phyloP scores from a whole-genome alignment of 1,140 invertebrate genomes.

The Aradophagus sp. region DNA sequence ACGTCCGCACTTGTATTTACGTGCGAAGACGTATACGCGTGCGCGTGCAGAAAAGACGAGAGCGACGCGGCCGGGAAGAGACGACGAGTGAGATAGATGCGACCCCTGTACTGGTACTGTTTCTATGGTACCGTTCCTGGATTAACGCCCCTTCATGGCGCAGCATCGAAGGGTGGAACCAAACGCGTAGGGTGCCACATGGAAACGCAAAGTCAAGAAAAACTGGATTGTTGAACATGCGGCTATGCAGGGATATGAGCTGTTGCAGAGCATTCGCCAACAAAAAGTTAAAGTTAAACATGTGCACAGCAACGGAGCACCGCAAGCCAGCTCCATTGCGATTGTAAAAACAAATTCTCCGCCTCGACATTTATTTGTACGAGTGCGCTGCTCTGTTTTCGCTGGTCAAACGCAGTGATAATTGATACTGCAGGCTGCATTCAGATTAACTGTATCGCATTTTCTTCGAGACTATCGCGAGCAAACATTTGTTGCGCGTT shows the following conservation, averaged over 20 bases:
- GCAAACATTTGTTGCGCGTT: slow-evolving; percentile 3
- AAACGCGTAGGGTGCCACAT: slow-evolving; percentile 45
- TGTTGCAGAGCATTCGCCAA: slow-evolving; percentile 16
- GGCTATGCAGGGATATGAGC: slow-evolving; percentile 18
- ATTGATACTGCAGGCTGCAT: no score
- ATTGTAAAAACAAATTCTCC: no score
- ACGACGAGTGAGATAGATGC: slow-evolving; percentile 44
- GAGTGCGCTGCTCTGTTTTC: no score
- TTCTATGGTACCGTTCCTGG: slow-evolving; percentile 73
- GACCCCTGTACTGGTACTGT: slow-evolving; percentile 71
- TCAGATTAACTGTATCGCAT: no score
- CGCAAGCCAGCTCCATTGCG: neutral
- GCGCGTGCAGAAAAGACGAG: slow-evolving; percentile 40
- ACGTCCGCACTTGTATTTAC: slow-evolving; percentile 43
- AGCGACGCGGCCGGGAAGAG: slow-evolving; percentile 35
- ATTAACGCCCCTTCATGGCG: slow-evolving; percentile 66
- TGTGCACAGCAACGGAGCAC: neutral
- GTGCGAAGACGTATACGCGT: slow-evolving; percentile 29
- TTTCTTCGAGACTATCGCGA: neutral
- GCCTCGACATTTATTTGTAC: no score
- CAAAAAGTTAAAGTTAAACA: slow-evolving; percentile 30
- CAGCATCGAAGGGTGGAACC: slow-evolving; percentile 54
- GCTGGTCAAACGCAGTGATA: no score
- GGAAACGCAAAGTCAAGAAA: slow-evolving; percentile 54
- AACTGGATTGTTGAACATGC: slow-evolving; percentile 44